phyloP scores from a whole-genome alignment of 2,888 invertebrate species.

The Mythimna ferrago region DNA sequence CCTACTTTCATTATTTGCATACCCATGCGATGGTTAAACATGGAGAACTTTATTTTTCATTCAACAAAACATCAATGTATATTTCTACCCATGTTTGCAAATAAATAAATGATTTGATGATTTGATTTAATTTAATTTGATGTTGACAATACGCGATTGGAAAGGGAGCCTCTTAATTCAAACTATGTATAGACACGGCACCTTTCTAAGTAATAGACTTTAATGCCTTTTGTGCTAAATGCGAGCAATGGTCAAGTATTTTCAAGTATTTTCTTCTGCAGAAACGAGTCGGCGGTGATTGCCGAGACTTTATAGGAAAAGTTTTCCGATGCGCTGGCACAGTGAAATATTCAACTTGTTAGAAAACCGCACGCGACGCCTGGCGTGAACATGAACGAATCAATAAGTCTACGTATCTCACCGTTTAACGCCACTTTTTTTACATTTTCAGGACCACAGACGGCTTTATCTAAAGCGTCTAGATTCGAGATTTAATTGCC shows the following conservation, averaged over 20 bases:
- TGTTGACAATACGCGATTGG: too few relatives aligned
- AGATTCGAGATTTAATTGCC: conserved; percentile 22
- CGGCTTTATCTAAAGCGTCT: conserved; percentile 20
- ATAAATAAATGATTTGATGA: too few relatives aligned
- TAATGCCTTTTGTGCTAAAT: conserved; percentile 53
- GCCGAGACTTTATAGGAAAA: conserved; percentile 70
- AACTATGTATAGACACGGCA: not conserved
- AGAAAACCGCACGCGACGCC: conserved; percentile 68
- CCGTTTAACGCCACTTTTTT: conserved; percentile 4
- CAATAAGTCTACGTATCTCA: conserved; percentile 59
- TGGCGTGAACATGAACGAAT: conserved; percentile 64
- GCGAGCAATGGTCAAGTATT: conserved; percentile 71
- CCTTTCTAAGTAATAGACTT: conserved; percentile 12
- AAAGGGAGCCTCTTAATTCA: not conserved
- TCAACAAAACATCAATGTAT: too few relatives aligned
- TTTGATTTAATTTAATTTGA: too few relatives aligned
- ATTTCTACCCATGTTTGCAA: too few relatives aligned
- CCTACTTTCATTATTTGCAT: too few relatives aligned
- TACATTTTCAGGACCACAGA: conserved; percentile 26
- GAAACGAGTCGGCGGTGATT: conserved; percentile 63
- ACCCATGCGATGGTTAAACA: too few relatives aligned
- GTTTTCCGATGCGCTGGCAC: conserved; percentile 70
- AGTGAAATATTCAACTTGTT: conserved; percentile 80
- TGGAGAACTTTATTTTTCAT: too few relatives aligned
- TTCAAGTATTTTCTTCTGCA: conserved; percentile 67